Percentiles rank a stretch among this genome's conserved stretches.
phyloP scores from a whole-genome alignment of 2,113 vertebrate species.

The Neolamprologus modestus region DNA sequence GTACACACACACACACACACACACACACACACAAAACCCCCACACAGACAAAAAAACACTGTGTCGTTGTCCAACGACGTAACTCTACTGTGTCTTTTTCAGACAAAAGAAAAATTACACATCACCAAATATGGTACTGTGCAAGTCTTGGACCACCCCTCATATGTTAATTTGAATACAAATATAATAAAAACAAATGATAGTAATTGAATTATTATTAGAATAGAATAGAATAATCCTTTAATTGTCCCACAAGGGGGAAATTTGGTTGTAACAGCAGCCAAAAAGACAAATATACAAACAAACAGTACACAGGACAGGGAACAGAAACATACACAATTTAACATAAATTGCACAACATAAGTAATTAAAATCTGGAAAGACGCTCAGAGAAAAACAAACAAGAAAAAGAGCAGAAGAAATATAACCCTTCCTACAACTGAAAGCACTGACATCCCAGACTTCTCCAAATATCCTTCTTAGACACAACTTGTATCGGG shows the following conservation, averaged over 20 bases:
- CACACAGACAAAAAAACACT: neutral
- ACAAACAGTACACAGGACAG: too few species aligned
- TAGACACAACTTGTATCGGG: neutral
- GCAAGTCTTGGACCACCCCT: neutral
- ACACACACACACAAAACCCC: rapidly evolving
- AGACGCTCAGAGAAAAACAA: neutral
- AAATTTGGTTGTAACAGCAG: too few species aligned
- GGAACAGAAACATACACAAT: too few species aligned
- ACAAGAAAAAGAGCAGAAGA: neutral
- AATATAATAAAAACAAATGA: neutral
- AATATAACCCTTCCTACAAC: neutral
- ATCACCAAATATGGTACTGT: neutral
- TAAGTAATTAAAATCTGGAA: neutral
- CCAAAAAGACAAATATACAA: too few species aligned
- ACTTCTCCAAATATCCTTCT: neutral
- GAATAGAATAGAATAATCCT: too few species aligned
- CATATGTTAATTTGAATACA: neutral
- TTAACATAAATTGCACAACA: too few species aligned
- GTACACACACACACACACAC: neutral
- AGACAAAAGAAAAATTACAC: neutral
- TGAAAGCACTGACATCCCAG: neutral
- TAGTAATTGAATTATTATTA: neutral
- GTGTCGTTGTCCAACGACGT: neutral
- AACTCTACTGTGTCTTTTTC: neutral
- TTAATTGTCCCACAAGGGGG: too few species aligned